phyloP scores from a whole-genome alignment of 1,140 invertebrate species.

The Luehdorfia chinensis region DNA sequence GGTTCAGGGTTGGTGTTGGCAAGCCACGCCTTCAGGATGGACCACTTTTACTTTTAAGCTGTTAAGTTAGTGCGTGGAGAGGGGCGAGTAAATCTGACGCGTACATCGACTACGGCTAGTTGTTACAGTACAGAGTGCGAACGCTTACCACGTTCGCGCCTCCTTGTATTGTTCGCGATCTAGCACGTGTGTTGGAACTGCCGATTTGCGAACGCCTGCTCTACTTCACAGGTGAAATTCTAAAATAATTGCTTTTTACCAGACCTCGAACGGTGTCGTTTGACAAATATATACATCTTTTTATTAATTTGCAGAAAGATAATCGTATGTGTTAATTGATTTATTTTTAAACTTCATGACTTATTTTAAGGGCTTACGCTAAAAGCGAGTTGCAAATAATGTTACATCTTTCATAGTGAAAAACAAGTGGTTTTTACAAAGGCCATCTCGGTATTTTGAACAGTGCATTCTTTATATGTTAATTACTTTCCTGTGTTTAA shows the following conservation, averaged over 20 bases:
- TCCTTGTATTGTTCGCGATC: conserved; percentile 25
- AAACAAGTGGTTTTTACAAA: no score
- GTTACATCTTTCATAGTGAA: no score
- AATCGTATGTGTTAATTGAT: no score
- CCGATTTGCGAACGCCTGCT: conserved; percentile 3
- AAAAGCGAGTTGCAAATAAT: no score
- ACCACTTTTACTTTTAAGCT: conserved; percentile 69
- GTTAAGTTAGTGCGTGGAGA: conserved; percentile 33
- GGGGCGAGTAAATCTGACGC: conserved; percentile 47
- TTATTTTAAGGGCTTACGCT: no score
- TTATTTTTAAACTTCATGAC: no score
- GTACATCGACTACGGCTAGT: conserved; percentile 30
- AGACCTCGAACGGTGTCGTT: no score
- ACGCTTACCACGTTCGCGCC: conserved; percentile 33
- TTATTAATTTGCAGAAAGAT: no score
- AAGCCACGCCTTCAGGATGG: conserved; percentile 57
- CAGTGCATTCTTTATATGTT: no score
- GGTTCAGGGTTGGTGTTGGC: conserved; percentile 35
- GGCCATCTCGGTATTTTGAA: no score
- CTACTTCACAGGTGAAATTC: background rate
- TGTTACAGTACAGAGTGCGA: conserved; percentile 47
- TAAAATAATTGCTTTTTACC: background rate
- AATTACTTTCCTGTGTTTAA: no score
- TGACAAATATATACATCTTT: no score
- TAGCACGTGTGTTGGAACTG: conserved; percentile 30